Conservation (phyloP, 2,797 vertebrate species). For the Chrysocyon brachyurus region DNA sequence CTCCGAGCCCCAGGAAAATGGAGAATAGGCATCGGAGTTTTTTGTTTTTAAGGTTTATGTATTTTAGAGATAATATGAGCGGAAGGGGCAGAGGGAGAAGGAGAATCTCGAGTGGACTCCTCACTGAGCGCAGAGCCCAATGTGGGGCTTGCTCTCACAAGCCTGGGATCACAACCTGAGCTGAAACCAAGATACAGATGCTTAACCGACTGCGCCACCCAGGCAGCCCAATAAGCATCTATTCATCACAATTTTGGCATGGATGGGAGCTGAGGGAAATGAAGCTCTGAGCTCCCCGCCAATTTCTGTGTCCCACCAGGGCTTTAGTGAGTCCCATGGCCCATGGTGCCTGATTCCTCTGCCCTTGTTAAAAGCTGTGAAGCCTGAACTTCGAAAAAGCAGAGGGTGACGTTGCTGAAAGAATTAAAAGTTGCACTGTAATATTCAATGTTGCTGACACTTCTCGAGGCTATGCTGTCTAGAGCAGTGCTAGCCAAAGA, state of each 20-base stretch:
- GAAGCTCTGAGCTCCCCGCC: not conserved
- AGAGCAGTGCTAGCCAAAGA: not conserved
- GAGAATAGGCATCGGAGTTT: not conserved
- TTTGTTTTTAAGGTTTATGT: not conserved
- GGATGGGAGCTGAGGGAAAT: not conserved
- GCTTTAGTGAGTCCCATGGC: not conserved
- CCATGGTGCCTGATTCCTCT: not conserved
- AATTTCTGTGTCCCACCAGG: not conserved
- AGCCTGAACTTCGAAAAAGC: not conserved
- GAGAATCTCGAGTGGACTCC: not conserved
- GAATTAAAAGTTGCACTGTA: not conserved
- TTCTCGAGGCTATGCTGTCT: not conserved
- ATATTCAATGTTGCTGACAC: not conserved
- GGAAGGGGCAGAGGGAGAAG: too few relatives aligned
- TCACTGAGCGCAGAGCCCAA: not conserved
- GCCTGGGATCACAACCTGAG: not conserved
- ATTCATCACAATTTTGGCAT: not conserved
- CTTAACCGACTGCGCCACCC: not conserved
- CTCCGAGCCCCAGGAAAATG: not conserved
- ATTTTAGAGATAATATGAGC: not conserved
- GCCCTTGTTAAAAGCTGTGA: slow-evolving; percentile 19
- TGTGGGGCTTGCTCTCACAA: not conserved
- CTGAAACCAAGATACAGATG: not conserved
- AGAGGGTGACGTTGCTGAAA: not conserved
- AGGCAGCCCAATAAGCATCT: not conserved